These are phyloP conservation scores for Equus przewalskii DNA, from an alignment of 2,113 vertebrate species.

Conservation along the genomic window DNA sequence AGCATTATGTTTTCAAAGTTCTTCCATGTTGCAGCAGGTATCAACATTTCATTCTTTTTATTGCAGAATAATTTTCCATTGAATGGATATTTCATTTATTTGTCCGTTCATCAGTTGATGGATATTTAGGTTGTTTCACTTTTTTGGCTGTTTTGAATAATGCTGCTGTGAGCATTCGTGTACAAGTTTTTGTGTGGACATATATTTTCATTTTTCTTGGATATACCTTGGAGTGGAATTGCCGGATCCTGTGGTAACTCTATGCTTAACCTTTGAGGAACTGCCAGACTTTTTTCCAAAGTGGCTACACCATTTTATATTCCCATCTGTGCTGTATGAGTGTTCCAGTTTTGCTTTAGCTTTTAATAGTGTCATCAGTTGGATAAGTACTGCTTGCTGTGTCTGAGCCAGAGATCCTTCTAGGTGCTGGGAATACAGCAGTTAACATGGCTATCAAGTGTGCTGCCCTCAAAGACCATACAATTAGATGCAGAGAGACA, in stretches of 20 bases:
- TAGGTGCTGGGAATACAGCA: not conserved
- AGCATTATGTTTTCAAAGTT: conserved; percentile 30
- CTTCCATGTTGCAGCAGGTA: not conserved
- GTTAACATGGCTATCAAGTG: conserved; percentile 12
- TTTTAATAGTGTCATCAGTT: not conserved
- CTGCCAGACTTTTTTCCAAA: not conserved
- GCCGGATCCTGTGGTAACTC: not conserved
- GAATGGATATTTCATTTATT: conserved; percentile 30
- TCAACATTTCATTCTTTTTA: conserved; percentile 33
- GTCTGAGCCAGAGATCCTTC: conserved; percentile 32
- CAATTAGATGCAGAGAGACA: not conserved
- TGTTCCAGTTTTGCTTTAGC: conserved; percentile 31
- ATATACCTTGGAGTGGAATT: not conserved
- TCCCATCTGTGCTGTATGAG: not conserved
- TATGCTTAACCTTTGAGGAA: conserved; percentile 38
- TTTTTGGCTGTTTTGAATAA: not conserved
- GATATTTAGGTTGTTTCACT: not conserved
- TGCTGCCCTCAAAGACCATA: conserved; percentile 28
- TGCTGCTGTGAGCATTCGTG: not conserved
- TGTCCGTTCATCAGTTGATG: conserved; percentile 6
- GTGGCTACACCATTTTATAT: conserved; percentile 25
- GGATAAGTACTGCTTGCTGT: conserved; percentile 37
- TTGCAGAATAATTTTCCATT: conserved; percentile 26
- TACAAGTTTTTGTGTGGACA: conserved; percentile 20
- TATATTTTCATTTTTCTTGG: conserved; percentile 8